Percentiles rank a stretch among this genome's conserved stretches.
These are phyloP conservation scores for Campoplex nolae DNA, from an alignment of 2,888 invertebrate species.

Conservation along the genomic window DNA sequence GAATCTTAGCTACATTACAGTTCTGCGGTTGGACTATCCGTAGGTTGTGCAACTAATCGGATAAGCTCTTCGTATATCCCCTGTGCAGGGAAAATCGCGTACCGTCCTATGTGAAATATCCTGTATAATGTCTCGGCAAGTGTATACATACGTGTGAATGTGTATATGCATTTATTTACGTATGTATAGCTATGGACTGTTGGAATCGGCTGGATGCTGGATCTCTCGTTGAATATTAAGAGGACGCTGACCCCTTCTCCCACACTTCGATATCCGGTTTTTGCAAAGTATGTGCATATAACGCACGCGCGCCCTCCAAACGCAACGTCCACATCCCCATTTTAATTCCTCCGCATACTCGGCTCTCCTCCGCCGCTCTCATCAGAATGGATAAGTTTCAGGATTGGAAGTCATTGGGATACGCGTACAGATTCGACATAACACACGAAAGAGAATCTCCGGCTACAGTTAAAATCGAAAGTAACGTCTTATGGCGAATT, in stretches of 20 bases:
- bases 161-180: neutral
- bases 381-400: neutral
- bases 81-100: neutral
- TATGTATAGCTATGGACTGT: neutral
- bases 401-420: neutral
- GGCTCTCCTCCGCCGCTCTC: neutral
- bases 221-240: constrained; percentile 66
- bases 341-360: constrained; percentile 21
- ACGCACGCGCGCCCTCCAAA: constrained; percentile 45
- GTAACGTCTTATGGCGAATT: neutral
- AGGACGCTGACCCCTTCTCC: constrained; percentile 69
- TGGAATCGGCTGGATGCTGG: constrained; percentile 48
- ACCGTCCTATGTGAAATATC: neutral
- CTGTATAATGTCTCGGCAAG: neutral
- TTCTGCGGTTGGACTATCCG: neutral
- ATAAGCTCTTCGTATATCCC: neutral
- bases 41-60: neutral
- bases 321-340: constrained; percentile 40
- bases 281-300: constrained; percentile 55
- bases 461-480: constrained; percentile 4
- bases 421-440: neutral
- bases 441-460: neutral
- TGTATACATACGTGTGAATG: neutral
- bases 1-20: neutral
- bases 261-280: constrained; percentile 71